Percentiles rank a stretch among this genome's conserved stretches.
phyloP scores from a whole-genome alignment of 1,140 invertebrate genomes.

The Bactericera cockerelli region DNA sequence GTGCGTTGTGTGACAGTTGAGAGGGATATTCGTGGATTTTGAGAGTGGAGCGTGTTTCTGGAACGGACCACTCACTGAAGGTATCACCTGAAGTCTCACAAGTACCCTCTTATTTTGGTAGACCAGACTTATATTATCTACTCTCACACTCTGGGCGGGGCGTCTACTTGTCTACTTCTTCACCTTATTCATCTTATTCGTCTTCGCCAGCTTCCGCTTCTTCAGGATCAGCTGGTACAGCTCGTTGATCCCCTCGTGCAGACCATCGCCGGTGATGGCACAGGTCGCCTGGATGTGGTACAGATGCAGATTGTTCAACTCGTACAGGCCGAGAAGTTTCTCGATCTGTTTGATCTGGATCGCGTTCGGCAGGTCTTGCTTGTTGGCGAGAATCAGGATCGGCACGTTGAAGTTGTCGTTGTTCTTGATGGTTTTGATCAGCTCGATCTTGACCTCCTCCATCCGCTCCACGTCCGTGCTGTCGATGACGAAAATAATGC shows the following conservation, averaged over 20 bases:
- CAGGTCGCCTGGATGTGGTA: constrained; percentile 87
- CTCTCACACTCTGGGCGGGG: too few species aligned
- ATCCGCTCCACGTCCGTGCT: constrained; percentile 77
- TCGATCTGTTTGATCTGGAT: constrained; percentile 74
- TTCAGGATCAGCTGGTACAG: constrained; percentile 91
- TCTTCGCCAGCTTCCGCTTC: constrained; percentile 73
- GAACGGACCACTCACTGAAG: too few species aligned
- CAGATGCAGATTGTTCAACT: constrained; percentile 47
- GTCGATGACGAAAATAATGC: constrained; percentile 85
- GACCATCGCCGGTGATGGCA: constrained; percentile 89
- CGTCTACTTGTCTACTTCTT: constrained; percentile 5
- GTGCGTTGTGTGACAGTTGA: too few species aligned
- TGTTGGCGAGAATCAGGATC: constrained; percentile 80
- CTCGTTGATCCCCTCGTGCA: constrained; percentile 83
- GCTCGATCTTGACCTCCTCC: constrained; percentile 88
- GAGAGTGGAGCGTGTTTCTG: too few species aligned
- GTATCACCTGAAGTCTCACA: too few species aligned
- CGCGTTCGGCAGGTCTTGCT: constrained; percentile 81
- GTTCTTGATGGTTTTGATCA: constrained; percentile 71
- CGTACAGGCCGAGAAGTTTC: constrained; percentile 68
- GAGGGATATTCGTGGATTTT: too few species aligned
- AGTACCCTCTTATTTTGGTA: too few species aligned
- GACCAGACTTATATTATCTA: too few species aligned
- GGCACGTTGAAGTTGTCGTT: constrained; percentile 78
- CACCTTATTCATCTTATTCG: constrained; percentile 47